A percentile compares a stretch with the other conserved stretches of the same genome.
These are phyloP conservation scores for Tenthredo distinguenda DNA, from an alignment of 2,888 invertebrate species.

Conservation along the genomic window DNA sequence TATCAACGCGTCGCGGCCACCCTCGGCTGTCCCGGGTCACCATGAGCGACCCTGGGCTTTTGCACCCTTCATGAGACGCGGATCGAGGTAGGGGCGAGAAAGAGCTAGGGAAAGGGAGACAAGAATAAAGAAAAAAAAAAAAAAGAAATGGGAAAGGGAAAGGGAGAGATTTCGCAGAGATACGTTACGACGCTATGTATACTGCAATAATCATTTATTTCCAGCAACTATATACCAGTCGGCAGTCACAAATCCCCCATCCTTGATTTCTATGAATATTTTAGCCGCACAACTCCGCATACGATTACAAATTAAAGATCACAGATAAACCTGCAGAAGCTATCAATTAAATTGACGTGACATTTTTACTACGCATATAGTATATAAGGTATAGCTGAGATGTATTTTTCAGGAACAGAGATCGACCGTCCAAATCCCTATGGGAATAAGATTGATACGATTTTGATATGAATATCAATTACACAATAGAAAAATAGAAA, in stretches of 20 bases:
- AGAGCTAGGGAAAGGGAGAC: slow-evolving; percentile 4
- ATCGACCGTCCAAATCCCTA: background rate
- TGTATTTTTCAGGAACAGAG: background rate
- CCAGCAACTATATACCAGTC: slow-evolving; percentile 3
- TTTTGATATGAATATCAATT: background rate
- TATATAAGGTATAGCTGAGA: background rate
- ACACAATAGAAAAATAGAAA: background rate
- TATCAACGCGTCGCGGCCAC: slow-evolving; percentile 76
- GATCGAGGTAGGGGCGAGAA: background rate
- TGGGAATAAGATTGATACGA: background rate
- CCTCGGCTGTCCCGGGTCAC: slow-evolving; percentile 55
- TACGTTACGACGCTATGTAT: background rate
- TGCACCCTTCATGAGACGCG: slow-evolving; percentile 8
- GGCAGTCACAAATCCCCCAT: background rate
- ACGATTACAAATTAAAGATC: slow-evolving; percentile 39
- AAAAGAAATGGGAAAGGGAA: background rate
- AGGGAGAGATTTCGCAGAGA: slow-evolving; percentile 27
- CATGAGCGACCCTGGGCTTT: background rate
- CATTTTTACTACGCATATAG: background rate
- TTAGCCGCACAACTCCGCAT: background rate
- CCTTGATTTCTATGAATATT: slow-evolving; percentile 42
- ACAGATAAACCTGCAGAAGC: background rate
- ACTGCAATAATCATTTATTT: slow-evolving; percentile 44
- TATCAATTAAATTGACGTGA: background rate
- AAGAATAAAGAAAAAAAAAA: background rate